phyloP scores from a whole-genome alignment of 2,888 invertebrate species.

The Dicranocentrus wangi region DNA sequence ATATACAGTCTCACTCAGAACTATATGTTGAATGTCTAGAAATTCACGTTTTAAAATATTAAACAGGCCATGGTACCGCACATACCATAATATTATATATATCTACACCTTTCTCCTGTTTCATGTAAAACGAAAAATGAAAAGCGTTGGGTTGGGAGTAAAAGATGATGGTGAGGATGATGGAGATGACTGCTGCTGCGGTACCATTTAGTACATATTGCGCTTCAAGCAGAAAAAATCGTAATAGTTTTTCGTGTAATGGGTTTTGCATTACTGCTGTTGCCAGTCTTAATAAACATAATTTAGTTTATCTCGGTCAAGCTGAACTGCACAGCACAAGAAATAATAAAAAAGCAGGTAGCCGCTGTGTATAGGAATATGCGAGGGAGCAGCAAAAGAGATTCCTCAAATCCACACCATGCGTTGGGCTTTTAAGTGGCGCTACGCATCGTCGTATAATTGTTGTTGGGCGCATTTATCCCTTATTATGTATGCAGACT shows the following conservation, averaged over 20 bases:
- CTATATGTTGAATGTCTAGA: too few species aligned
- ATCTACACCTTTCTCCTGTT: too few species aligned
- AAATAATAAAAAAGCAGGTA: too few species aligned
- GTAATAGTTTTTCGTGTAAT: slow-evolving; percentile 9
- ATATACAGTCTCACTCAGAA: too few species aligned
- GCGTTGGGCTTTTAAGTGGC: too few species aligned
- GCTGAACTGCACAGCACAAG: slow-evolving; percentile 7
- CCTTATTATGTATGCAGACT: too few species aligned
- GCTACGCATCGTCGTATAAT: too few species aligned
- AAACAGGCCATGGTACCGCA: slow-evolving; percentile 31
- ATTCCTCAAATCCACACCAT: too few species aligned
- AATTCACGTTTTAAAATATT: not conserved
- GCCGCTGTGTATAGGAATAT: too few species aligned
- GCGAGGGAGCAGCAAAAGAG: too few species aligned
- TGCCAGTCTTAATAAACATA: slow-evolving; percentile 49
- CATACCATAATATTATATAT: too few species aligned
- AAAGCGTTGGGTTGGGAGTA: not conserved
- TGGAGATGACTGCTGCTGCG: not conserved
- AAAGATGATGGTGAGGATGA: not conserved
- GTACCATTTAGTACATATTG: not conserved
- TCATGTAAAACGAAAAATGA: slow-evolving; percentile 10
- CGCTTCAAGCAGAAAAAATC: not conserved
- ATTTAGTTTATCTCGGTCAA: slow-evolving; percentile 49
- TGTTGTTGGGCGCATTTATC: too few species aligned
- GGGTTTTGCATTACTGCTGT: slow-evolving; percentile 1